These are phyloP conservation scores for Drosophila falleni DNA, from an alignment of 2,888 invertebrate genomes.

Conservation along the genomic window DNA sequence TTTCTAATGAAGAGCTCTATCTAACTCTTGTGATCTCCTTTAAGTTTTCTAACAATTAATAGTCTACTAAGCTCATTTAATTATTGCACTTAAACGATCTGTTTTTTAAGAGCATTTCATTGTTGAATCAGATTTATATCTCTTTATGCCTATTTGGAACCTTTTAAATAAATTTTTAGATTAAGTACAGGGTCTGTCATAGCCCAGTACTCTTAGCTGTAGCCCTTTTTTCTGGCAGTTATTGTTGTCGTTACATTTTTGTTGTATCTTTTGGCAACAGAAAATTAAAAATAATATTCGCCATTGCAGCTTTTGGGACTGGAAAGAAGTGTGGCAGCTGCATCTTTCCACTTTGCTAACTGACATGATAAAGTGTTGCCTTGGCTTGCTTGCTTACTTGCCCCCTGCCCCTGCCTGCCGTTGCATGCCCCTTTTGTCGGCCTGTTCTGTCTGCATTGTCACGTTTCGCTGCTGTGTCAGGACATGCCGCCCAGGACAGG, in stretches of 20 bases:
- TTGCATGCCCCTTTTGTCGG: constrained; percentile 1
- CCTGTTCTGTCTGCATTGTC: constrained; percentile 63
- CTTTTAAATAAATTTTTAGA: too few species aligned
- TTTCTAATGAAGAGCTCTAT: neutral
- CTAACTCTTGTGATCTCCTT: neutral
- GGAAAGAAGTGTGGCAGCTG: constrained; percentile 13
- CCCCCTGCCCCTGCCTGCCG: constrained; percentile 9
- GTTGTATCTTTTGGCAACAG: constrained; percentile 24
- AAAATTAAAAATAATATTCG: constrained; percentile 64
- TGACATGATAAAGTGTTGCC: constrained; percentile 80
- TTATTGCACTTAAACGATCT: neutral
- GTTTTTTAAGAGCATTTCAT: constrained; percentile 18
- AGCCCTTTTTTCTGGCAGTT: neutral
- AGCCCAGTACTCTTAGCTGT: neutral
- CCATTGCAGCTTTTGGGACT: constrained; percentile 26
- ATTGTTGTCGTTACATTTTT: constrained; percentile 2
- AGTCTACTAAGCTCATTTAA: neutral
- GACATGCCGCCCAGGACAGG: constrained; percentile 35
- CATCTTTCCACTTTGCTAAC: constrained; percentile 67
- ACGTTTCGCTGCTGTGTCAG: constrained; percentile 61
- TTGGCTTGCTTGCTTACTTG: constrained; percentile 65
- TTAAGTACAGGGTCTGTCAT: neutral
- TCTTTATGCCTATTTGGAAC: neutral
- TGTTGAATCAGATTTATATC: constrained; percentile 22
- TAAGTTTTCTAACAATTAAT: neutral